These are phyloP conservation scores for Drosophila simulans DNA, from an alignment of 1,140 invertebrate genomes.

Conservation along the genomic window DNA sequence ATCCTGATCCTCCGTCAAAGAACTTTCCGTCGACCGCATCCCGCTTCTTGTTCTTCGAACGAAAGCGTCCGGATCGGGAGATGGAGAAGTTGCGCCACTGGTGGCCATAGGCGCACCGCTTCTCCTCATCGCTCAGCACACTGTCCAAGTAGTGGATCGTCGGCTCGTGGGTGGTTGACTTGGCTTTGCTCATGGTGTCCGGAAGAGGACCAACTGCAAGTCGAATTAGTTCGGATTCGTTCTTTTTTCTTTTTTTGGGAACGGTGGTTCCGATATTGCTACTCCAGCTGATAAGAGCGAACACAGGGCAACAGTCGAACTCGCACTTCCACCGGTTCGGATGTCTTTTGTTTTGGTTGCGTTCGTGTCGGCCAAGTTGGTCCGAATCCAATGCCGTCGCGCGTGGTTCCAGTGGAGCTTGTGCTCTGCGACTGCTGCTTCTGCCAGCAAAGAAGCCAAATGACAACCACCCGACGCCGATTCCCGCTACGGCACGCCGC, in stretches of 20 bases:
- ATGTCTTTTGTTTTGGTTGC: constrained; percentile 28
- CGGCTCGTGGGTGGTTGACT: constrained; percentile 77
- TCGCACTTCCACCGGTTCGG: constrained; percentile 16
- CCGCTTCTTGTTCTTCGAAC: constrained; percentile 82
- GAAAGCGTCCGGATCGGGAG: constrained; percentile 79
- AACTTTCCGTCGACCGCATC: constrained; percentile 80
- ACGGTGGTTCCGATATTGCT: constrained; percentile 26
- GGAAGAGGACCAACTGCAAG: neutral
- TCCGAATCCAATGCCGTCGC: constrained; percentile 11
- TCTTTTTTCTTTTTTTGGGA: constrained; percentile 12
- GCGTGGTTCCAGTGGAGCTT: constrained; percentile 60
- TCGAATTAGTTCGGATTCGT: constrained; percentile 13
- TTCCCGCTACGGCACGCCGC: constrained; percentile 29
- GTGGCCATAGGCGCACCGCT: constrained; percentile 77
- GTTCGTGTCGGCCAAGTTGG: neutral
- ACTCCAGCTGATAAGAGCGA: constrained; percentile 20
- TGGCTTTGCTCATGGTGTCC: constrained; percentile 52
- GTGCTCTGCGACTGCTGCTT: constrained; percentile 57
- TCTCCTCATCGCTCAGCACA: constrained; percentile 80
- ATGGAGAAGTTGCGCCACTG: constrained; percentile 83
- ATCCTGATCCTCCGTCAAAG: constrained; percentile 55
- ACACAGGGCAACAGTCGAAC: constrained; percentile 26
- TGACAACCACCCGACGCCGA: constrained; percentile 22
- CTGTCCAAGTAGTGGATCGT: constrained; percentile 80
- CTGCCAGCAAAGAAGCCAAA: constrained; percentile 60